phyloP scores from a whole-genome alignment of 2,113 vertebrate species.

The Pantherophis guttatus region DNA sequence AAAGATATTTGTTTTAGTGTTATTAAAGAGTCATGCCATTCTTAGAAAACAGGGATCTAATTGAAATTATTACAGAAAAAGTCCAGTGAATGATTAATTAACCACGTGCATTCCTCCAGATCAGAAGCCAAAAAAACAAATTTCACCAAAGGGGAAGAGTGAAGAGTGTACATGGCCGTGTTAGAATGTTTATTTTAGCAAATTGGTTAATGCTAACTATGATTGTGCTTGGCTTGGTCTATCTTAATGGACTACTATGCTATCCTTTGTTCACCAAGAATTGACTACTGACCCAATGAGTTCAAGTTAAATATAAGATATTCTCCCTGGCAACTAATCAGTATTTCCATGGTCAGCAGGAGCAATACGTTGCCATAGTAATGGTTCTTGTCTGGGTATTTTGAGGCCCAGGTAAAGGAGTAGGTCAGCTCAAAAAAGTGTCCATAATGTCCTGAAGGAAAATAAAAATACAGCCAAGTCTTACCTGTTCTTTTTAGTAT shows the following conservation, averaged over 20 bases:
- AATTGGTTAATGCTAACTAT: conserved; percentile 18
- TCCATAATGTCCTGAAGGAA: neutral
- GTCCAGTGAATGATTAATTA: neutral
- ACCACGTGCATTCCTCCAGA: neutral
- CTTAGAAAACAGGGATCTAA: neutral
- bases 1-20: neutral
- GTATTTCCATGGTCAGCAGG: conserved; percentile 42
- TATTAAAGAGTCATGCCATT: neutral
- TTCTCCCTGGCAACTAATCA: conserved; percentile 48
- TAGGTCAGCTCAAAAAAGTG: conserved; percentile 41
- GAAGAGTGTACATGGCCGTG: neutral
- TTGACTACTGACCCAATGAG: conserved; percentile 26
- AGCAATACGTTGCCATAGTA: conserved; percentile 39
- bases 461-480: neutral
- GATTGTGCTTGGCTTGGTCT: neutral
- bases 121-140: conserved; percentile 4
- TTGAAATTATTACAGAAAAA: neutral
- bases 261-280: conserved; percentile 46
- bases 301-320: conserved; percentile 41
- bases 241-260: conserved; percentile 4
- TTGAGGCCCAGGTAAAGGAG: conserved; percentile 34
- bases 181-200: conserved; percentile 8
- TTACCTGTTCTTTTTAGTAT: conserved; percentile 12
- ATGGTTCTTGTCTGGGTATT: conserved; percentile 34
- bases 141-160: neutral